Percentiles rank a stretch among this genome's conserved stretches.
These are phyloP conservation scores for Itoplectis maculator DNA, from an alignment of 2,888 invertebrate species.

Conservation along the genomic window DNA sequence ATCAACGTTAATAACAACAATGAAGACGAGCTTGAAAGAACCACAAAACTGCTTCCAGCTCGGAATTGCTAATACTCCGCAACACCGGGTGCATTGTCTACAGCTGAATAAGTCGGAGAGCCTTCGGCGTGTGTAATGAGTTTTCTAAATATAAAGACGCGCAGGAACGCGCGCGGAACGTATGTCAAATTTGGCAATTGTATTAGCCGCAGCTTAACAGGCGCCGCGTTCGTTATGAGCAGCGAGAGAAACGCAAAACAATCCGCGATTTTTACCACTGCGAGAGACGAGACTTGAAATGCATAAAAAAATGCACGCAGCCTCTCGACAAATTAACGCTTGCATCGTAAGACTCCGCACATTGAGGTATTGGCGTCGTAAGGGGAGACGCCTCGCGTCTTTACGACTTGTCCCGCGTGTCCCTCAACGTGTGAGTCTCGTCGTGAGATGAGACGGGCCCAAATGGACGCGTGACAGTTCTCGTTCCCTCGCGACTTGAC, in stretches of 20 bases:
- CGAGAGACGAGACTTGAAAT: slow-evolving; percentile 16
- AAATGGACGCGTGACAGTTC: slow-evolving; percentile 9
- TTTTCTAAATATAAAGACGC: slow-evolving; percentile 60
- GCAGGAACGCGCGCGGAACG: slow-evolving; percentile 8
- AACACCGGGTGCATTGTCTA: not conserved
- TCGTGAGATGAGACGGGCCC: not conserved
- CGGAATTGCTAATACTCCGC: slow-evolving; percentile 13
- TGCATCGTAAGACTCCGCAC: slow-evolving; percentile 1
- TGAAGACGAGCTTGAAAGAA: slow-evolving; percentile 2
- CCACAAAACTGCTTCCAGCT: not conserved
- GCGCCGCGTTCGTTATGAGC: slow-evolving; percentile 48
- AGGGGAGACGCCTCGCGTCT: slow-evolving; percentile 17
- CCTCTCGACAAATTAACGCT: slow-evolving; percentile 55
- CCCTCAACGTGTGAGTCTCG: slow-evolving; percentile 33
- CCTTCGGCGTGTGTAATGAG: slow-evolving; percentile 49
- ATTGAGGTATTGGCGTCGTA: slow-evolving; percentile 48
- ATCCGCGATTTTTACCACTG: slow-evolving; percentile 20
- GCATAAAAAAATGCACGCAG: slow-evolving; percentile 28
- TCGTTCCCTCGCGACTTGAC: slow-evolving; percentile 2
- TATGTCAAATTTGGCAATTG: slow-evolving; percentile 71
- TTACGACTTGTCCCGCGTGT: slow-evolving; percentile 30
- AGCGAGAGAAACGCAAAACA: slow-evolving; percentile 1
- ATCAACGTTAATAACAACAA: slow-evolving; percentile 32
- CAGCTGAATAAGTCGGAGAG: slow-evolving; percentile 26
- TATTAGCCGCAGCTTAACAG: slow-evolving; percentile 72